phyloP scores from a whole-genome alignment of 1,140 invertebrate species.

The Conus betulinus region DNA sequence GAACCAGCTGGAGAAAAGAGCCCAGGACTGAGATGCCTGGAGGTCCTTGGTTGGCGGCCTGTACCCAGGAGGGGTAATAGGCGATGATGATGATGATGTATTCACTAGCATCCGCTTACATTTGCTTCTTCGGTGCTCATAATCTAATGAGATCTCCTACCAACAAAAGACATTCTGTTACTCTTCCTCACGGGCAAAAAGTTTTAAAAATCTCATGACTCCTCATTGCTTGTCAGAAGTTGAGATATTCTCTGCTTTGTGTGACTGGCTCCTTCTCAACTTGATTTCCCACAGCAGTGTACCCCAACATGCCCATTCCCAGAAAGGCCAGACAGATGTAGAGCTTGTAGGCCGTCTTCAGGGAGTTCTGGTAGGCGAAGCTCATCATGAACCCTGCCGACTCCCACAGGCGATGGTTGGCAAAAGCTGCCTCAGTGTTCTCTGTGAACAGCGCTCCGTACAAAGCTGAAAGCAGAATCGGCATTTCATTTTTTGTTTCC shows the following conservation, averaged over 20 bases:
- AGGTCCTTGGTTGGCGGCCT: too few species aligned
- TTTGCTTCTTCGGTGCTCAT: too few species aligned
- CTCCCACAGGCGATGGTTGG: slow-evolving; percentile 93
- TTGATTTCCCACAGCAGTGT: slow-evolving; percentile 88
- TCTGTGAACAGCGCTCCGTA: slow-evolving; percentile 92
- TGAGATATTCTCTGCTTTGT: background rate
- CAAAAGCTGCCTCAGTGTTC: slow-evolving; percentile 95
- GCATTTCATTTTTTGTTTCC: too few species aligned
- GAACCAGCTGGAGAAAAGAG: too few species aligned
- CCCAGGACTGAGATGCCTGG: too few species aligned
- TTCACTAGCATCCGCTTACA: too few species aligned
- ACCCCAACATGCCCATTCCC: slow-evolving; percentile 86
- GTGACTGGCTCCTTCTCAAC: slow-evolving; percentile 34
- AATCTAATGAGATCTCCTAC: too few species aligned
- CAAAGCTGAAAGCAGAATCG: slow-evolving; percentile 81
- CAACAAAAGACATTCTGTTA: too few species aligned
- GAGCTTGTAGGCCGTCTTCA: slow-evolving; percentile 91
- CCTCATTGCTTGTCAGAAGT: background rate
- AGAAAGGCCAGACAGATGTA: slow-evolving; percentile 89
- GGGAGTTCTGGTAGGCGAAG: slow-evolving; percentile 85
- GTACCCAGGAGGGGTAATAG: too few species aligned
- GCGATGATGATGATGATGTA: too few species aligned
- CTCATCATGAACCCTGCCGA: slow-evolving; percentile 94
- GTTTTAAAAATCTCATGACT: too few species aligned
- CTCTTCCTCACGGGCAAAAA: too few species aligned